A percentile compares a stretch with the other conserved stretches of the same genome.
Evolutionary conservation across 2,888 invertebrate genomes (phyloP).

Genomic region (Melanotus villosus): DNA sequence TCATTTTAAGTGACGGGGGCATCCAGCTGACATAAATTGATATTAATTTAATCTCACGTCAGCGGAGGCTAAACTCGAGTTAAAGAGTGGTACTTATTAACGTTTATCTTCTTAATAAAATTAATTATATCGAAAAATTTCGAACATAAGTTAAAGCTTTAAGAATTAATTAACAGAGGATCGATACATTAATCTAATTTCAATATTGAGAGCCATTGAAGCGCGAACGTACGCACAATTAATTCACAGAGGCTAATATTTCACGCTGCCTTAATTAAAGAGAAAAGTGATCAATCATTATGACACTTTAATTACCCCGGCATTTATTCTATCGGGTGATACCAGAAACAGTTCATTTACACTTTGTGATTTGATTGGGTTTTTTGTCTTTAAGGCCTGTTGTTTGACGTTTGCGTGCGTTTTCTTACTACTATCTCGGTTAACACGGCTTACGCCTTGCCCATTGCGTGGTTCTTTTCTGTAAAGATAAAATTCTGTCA

Average conservation of each 20-base stretch:
- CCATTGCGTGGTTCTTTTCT: slow-evolving; percentile 20
- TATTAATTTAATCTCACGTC: slow-evolving; percentile 22
- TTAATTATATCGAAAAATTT: slow-evolving; percentile 19
- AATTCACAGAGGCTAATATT: slow-evolving; percentile 40
- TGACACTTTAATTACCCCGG: slow-evolving; percentile 55
- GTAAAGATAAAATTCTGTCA: slow-evolving; percentile 21
- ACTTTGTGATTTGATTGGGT: slow-evolving; percentile 54
- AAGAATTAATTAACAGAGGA: slow-evolving; percentile 34
- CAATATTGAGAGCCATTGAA: slow-evolving; percentile 38
- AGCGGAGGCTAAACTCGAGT: slow-evolving; percentile 8
- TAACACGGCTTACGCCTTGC: background rate
- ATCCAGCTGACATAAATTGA: slow-evolving; percentile 26
- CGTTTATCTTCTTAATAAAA: slow-evolving; percentile 22
- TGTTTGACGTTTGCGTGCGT: background rate
- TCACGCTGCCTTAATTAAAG: slow-evolving; percentile 44
- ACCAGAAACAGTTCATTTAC: slow-evolving; percentile 50
- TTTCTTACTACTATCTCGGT: slow-evolving; percentile 18
- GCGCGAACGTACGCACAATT: slow-evolving; percentile 41
- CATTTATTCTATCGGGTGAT: slow-evolving; percentile 44
- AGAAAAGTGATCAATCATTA: slow-evolving; percentile 56
- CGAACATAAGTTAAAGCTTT: background rate
- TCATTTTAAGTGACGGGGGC: slow-evolving; percentile 8
- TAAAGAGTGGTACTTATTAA: slow-evolving; percentile 22
- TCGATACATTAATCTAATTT: slow-evolving; percentile 40
- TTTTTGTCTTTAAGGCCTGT: background rate